These are phyloP conservation scores for Andinoacara biseriatus DNA, from an alignment of 2,113 vertebrate genomes.

Conservation along the genomic window DNA sequence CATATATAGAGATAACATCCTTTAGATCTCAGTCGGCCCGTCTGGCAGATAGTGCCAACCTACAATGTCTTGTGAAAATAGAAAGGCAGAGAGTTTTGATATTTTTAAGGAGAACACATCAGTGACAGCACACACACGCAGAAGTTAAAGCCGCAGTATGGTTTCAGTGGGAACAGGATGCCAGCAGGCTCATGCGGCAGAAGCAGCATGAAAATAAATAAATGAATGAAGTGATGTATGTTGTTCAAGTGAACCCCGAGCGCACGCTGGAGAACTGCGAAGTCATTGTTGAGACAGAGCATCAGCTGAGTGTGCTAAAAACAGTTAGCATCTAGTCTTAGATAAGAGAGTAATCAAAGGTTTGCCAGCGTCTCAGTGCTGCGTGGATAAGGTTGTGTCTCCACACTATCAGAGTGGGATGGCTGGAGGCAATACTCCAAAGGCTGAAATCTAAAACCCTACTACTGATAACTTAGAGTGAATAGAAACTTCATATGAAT, in stretches of 20 bases:
- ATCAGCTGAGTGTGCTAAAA: conserved; percentile 42
- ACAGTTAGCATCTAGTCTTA: conserved; percentile 56
- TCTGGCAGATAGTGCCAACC: neutral
- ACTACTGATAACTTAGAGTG: conserved; percentile 45
- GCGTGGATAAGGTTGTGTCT: conserved; percentile 47
- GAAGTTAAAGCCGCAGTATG: neutral
- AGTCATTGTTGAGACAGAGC: conserved; percentile 25
- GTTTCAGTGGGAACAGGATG: conserved; percentile 16
- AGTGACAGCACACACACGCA: neutral
- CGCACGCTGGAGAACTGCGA: conserved; percentile 9
- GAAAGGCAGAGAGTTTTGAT: neutral
- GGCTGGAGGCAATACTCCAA: conserved; percentile 30
- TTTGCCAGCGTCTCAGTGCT: conserved; percentile 35
- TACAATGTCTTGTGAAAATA: neutral
- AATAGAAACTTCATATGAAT: conserved; percentile 29
- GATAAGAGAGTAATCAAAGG: conserved; percentile 65
- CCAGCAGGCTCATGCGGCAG: neutral
- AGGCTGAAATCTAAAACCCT: conserved; percentile 55
- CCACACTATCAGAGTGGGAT: conserved; percentile 20
- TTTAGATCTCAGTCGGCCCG: neutral
- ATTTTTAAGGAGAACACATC: neutral
- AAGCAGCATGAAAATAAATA: neutral
- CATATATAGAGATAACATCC: neutral
- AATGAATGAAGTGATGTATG: conserved; percentile 5
- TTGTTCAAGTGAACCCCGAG: conserved; percentile 40